Conservation (phyloP, 1,140 invertebrate species). For the Drosophila biarmipes region DNA sequence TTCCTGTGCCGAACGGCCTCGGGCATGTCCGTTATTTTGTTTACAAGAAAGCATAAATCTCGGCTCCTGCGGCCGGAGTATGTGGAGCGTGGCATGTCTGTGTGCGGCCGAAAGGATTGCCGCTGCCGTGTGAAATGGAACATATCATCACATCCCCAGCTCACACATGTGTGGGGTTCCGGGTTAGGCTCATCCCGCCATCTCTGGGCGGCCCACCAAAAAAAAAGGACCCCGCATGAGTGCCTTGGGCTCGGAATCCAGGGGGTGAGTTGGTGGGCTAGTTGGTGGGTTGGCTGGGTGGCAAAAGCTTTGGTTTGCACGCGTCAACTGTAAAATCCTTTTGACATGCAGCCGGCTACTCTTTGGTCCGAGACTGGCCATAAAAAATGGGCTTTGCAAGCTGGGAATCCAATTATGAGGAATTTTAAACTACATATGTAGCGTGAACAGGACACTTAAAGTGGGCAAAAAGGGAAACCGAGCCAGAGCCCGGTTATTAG, state of each 20-base stretch:
- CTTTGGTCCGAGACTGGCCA: constrained; percentile 48
- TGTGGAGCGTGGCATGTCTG: constrained; percentile 45
- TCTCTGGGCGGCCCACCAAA: constrained; percentile 1
- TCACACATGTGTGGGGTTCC: constrained; percentile 51
- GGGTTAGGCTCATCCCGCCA: constrained; percentile 6
- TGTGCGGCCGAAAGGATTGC: constrained; percentile 79
- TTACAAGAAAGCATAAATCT: constrained; percentile 83
- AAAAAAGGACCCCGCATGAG: constrained; percentile 44
- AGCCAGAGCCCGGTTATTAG: constrained; percentile 70
- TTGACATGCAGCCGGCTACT: constrained; percentile 68
- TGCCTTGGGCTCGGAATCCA: neutral
- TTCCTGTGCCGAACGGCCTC: constrained; percentile 39
- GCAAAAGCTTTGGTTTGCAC: constrained; percentile 71
- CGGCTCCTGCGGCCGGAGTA: constrained; percentile 34
- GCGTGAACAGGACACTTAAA: constrained; percentile 78
- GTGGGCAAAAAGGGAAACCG: constrained; percentile 49
- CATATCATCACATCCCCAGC: constrained; percentile 72
- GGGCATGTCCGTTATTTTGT: constrained; percentile 80
- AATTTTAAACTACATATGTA: constrained; percentile 77
- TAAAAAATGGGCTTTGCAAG: constrained; percentile 78
- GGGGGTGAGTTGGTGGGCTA: neutral
- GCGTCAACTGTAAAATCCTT: constrained; percentile 83
- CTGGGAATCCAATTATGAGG: constrained; percentile 78
- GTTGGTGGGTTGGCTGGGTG: neutral
- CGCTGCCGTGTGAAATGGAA: constrained; percentile 79